Percentiles rank a stretch among this genome's conserved stretches.
phyloP scores from a whole-genome alignment of 1,140 invertebrate species.

The Aphaenogaster floridana region DNA sequence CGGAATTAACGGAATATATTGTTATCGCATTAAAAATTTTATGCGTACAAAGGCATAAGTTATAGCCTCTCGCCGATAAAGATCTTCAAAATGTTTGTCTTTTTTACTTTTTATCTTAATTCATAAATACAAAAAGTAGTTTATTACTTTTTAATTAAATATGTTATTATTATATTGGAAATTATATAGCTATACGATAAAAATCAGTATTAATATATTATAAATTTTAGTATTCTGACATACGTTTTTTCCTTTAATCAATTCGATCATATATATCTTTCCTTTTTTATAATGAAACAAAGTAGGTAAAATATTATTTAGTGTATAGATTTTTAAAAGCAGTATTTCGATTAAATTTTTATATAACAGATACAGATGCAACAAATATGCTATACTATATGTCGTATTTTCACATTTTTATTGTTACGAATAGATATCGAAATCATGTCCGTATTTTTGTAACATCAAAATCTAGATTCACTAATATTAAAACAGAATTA shows the following conservation, averaged over 20 bases:
- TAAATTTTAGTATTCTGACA: too few relatives aligned
- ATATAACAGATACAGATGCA: not conserved
- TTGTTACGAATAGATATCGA: not conserved
- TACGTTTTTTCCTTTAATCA: too few relatives aligned
- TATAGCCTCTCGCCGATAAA: not conserved
- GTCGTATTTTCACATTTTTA: not conserved
- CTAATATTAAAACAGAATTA: not conserved
- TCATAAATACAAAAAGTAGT: not conserved
- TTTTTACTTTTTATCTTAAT: not conserved
- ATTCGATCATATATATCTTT: not conserved
- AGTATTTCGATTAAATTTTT: not conserved
- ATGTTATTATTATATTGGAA: not conserved
- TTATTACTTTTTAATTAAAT: not conserved
- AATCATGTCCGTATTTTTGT: not conserved
- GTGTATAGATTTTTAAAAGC: not conserved
- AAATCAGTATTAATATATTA: not conserved
- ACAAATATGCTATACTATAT: not conserved
- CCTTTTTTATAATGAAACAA: not conserved
- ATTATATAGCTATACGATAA: not conserved
- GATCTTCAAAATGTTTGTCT: not conserved
- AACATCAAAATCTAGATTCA: not conserved
- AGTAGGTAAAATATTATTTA: not conserved
- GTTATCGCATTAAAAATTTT: slow-evolving; percentile 18
- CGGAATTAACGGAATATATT: slow-evolving; percentile 26
- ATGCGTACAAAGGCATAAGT: not conserved